Conservation (phyloP, 2,113 vertebrate species). For the Seriola aureovittata region DNA sequence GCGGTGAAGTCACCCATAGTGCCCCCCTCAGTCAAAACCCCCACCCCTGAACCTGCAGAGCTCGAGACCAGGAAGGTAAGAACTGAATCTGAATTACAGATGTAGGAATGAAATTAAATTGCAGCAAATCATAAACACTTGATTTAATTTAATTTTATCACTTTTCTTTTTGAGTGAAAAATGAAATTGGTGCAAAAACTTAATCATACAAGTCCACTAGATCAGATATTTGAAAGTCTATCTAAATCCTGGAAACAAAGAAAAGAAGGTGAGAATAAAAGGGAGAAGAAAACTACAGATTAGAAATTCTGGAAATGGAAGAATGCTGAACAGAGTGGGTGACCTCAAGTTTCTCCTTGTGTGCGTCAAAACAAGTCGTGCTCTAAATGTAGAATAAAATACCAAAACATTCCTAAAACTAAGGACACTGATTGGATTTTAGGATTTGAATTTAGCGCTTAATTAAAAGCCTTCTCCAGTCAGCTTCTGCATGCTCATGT, state of each 20-base stretch:
- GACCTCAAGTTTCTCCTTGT: background rate
- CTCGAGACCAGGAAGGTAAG: conserved; percentile 96
- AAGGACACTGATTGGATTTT: background rate
- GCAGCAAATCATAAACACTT: background rate
- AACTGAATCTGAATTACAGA: background rate
- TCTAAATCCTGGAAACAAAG: background rate
- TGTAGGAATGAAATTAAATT: background rate
- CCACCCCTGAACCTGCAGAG: conserved; percentile 96
- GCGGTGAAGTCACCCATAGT: conserved; percentile 95
- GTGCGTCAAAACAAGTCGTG: background rate
- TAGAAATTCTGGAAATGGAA: background rate
- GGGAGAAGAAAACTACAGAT: background rate
- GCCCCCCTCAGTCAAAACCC: conserved; percentile 95
- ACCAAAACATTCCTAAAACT: background rate
- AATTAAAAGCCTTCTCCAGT: background rate
- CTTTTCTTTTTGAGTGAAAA: too few species aligned
- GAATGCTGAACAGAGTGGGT: too few species aligned
- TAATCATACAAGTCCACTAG: background rate
- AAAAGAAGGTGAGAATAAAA: background rate
- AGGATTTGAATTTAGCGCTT: background rate
- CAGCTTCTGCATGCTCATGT: background rate
- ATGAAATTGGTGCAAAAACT: background rate
- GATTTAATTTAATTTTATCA: too few species aligned
- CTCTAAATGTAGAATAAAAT: background rate
- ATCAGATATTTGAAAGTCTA: background rate